Evolutionary conservation across 1,140 invertebrate genomes (phyloP), one percentile per base, ranked within the genome.

Genomic region (Tetramorium alpestre): DNA sequence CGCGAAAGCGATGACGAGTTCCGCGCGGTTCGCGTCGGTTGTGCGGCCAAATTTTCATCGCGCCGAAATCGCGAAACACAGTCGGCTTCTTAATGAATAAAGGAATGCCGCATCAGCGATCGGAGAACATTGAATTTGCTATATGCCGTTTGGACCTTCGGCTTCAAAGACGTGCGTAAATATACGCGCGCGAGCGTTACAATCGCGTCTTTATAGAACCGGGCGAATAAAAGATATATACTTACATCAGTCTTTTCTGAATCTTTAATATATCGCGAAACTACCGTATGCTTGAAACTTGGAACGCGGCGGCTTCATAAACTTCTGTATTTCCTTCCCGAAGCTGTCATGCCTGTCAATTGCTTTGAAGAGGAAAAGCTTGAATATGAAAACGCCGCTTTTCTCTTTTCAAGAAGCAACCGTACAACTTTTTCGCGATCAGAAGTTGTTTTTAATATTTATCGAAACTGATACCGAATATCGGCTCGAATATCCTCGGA

Each of bases 231-330:
- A 56, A 69, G 28, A 13, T n/a, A 51, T 25, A 22, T 22, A 22
- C 22, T 22, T 22, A 13, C 44, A 65, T 81, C 47, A 51, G 51
- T 51, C n/a, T 28, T 28, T 80, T 51, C 16, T 11, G 47, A 69
- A 22, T 65, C 76, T 47, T 28, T 22, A 44, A 75, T 62, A 70
- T 81, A 77, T 44, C 22, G 38, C 33, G 41, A 2, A 67, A 25
- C 10, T 80, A 38, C 18, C 22, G 38, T 69, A 54, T 18, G 28
- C 62, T 70, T 13, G 77, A 41, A 81, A 69, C 41, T 65, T 65
- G 1, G 11, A 49, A 60, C 58, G 41, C 33, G 47, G 6, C 28
- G 47, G 13, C 6, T 51, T 70, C 22, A 18, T 69, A 25, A 70
- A 81, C n/a, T 56, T 81, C 0, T 10, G 64, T n/a, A 54, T 4